Evolutionary conservation across 2,888 invertebrate species (phyloP).

Genomic region (Tanypteryx hageni): DNA sequence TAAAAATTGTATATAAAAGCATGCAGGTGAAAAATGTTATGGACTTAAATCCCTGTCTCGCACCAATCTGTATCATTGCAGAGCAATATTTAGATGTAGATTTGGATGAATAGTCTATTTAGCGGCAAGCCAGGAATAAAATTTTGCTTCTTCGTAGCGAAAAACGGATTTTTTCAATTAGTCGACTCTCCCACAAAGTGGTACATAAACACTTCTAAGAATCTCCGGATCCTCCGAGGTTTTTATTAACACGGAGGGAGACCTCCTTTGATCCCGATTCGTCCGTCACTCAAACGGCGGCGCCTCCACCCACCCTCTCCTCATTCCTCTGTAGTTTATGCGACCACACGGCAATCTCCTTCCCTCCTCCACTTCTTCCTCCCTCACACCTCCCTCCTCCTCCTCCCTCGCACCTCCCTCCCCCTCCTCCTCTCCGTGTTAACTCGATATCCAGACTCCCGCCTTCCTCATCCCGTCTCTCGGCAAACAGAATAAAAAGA

Average conservation of each 20-base stretch:
- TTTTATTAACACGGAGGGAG: background rate
- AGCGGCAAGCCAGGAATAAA: too few species aligned
- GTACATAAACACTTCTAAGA: background rate
- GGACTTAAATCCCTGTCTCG: too few species aligned
- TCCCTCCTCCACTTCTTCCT: background rate
- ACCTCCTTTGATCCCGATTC: background rate
- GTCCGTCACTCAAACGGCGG: constrained; percentile 1
- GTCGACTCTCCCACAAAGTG: background rate
- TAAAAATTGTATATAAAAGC: too few species aligned
- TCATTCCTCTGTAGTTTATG: background rate
- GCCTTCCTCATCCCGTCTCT: background rate
- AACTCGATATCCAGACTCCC: constrained; percentile 28
- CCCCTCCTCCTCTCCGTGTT: background rate
- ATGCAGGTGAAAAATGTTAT: too few species aligned
- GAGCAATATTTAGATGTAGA: too few species aligned
- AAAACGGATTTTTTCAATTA: background rate
- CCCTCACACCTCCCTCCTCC: background rate
- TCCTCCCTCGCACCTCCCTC: background rate
- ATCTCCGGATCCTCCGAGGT: background rate
- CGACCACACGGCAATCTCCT: background rate
- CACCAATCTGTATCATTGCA: too few species aligned
- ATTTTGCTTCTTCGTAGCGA: too few species aligned
- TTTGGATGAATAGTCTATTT: too few species aligned
- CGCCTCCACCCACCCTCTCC: background rate
- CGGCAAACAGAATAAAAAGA: background rate